phyloP scores from a whole-genome alignment of 1,140 invertebrate genomes.

The Neodiprion fabricii region DNA sequence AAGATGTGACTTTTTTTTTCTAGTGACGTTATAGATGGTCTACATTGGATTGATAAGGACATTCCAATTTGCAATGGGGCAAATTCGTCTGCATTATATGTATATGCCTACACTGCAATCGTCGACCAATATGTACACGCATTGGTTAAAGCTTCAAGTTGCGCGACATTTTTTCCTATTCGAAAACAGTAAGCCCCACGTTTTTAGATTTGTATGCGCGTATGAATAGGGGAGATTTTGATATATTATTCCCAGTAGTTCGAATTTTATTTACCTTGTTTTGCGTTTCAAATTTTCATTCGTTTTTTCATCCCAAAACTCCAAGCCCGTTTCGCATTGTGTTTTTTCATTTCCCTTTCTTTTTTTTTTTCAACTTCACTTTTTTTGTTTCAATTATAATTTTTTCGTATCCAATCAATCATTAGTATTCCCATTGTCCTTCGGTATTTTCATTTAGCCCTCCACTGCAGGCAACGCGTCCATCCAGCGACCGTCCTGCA shows the following conservation, averaged over 20 bases:
- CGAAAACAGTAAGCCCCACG: too few species aligned
- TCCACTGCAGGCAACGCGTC: slow-evolving; percentile 21
- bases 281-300: slow-evolving; percentile 26
- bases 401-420: slow-evolving; percentile 65
- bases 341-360: not conserved
- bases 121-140: too few species aligned
- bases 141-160: too few species aligned
- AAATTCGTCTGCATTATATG: too few species aligned
- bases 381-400: slow-evolving; percentile 62
- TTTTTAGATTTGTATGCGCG: slow-evolving; percentile 58
- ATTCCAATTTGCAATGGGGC: too few species aligned
- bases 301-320: slow-evolving; percentile 28
- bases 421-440: slow-evolving; percentile 65
- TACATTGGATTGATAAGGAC: too few species aligned
- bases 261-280: slow-evolving; percentile 47
- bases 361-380: not conserved
- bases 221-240: slow-evolving; percentile 58
- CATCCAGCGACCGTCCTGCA: not conserved
- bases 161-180: too few species aligned
- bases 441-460: slow-evolving; percentile 64
- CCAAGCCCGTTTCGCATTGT: too few species aligned
- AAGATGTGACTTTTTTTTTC: too few species aligned
- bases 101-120: too few species aligned
- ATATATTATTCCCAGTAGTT: slow-evolving; percentile 65
- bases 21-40: too few species aligned